Base-by-base conservation (phyloP, 1,140 invertebrate genomes). In the Diabrotica virgifera region DNA sequence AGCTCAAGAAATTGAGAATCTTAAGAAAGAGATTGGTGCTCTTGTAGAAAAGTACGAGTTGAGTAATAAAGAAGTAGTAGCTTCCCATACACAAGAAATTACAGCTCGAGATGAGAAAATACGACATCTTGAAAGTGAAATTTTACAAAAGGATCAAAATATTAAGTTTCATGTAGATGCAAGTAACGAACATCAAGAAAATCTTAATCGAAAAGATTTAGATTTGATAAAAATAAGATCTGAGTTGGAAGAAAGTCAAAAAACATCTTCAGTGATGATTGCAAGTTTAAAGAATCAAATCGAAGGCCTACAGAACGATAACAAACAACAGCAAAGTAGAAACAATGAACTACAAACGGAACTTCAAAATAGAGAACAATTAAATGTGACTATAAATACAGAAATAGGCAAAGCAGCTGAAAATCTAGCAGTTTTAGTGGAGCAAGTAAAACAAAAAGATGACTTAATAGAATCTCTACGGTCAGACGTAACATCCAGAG, bases 131-230 rank as follows among this genome's bases (percentile, higher is more conserved):
- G 79, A 74, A 72, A 61, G 81, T 83, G 24, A 66, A 24, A 77
- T 81, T 6, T 78, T 81, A 58, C 79, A 82, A 69, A 72, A 80
- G 66, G 80, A 82, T 66, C 65, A 73, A 63, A 64, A 72, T 53
- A 51, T 71, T 5, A 57, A 11, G 0, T 12, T n/a, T 57, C 12
- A 57, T 40, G 11, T n/a, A 10, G 11, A 36, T 13, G 50, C 50
- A 37, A 35, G 13, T 5, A 24, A 11, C 12, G 12, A 60, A 12
- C 24, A 14, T 6, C 24, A 50, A 13, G 53, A 24, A 55, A 55
- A 8, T 10, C 36, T 24, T 0, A 55, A 14, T 8, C 13, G 10
- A 8, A 55, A 55, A 14, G 13, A 55, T 8, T 55, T 55, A 9
- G 13, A 55, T 11, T 10, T 55, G 10, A 13, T 24, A 7, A 52